Base-by-base conservation (phyloP, 2,888 invertebrate genomes). In the Aphrophora alni region DNA sequence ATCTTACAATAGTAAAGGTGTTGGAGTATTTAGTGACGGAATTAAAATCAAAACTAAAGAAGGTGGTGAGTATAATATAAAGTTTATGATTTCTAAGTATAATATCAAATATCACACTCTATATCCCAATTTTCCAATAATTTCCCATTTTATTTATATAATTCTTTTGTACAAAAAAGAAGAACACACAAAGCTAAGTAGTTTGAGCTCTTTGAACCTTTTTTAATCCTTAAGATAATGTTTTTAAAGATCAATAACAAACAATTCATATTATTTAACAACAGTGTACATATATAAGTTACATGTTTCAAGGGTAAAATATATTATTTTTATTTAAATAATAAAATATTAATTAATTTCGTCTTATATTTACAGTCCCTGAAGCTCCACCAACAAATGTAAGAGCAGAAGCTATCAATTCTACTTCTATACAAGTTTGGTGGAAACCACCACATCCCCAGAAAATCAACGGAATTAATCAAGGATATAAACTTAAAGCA, bases 381-480 rank as follows among this genome's bases (percentile, higher is more conserved):
- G 97, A 97, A 88, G 96, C 97, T 4, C 93, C 98, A 0, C 99
- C 99, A 0, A 95, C 94, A 33, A 93, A 94, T 85, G 92, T 98
- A 0, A 90, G 91, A 77, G 95, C 94, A 0, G 91, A 92, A 85
- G 92, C 98, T 0, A 87, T 94, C 12, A 98, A 97, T 89, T 98
- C 98, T 0, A 98, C 98, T 38, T 91, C 95, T 0, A 90, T 93
- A 14, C 90, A 91, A 78, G 94, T 98, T 0, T 93, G 93, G 89
- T 99, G 99, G 98, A 95, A 93, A n/a, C 98, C 98, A 0, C 99
- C 99, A 0, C 96, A 97, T 89, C 98, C 98, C 0, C 98, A 98
- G 87, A 96, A 97, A 89, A 98, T 99, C 79, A 99, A 99, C 87
- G 99, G 99, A 38, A 97, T 98, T 80, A 99, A 98, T 90, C 97